Base-by-base conservation (phyloP, 2,113 vertebrate genomes). In the Aldabrachelys gigantea region DNA sequence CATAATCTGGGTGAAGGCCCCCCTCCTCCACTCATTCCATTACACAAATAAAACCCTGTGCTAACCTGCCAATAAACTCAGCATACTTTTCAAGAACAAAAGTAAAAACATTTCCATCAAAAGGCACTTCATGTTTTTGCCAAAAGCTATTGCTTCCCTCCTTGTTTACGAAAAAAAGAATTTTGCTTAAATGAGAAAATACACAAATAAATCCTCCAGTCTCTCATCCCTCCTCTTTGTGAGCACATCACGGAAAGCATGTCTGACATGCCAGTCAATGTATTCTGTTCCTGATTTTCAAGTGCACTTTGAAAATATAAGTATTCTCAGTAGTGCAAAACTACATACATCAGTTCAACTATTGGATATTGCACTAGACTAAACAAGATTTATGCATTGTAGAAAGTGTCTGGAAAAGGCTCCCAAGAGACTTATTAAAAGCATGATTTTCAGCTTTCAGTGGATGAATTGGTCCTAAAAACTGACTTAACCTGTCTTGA, bases 41-140 rank as follows among this genome's bases (percentile, higher is more conserved):
- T 91, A 83, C 53, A 87, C 44, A 94, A 96, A 93, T 95, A 95
- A 93, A 95, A 75, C 75, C 82, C 81, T 0, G 0, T 44, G 44
- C 65, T 91, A 85, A 80, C 89, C 95, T 86, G 95, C 93, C 93
- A 94, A 86, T 82, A 87, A 94, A 92, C 50, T n/a, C 93, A 91
- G 88, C 92, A 94, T 62, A 83, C 94, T 96, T 96, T 96, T 91
- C 96, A 96, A 94, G 96, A 97, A 95, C 94, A 97, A 88, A 88
- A 95, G 53, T 92, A 85, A 95, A 94, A 95, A 87, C 0, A 88
- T 91, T 96, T 96, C 93, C 93, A 95, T 90, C 62, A 96, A 95
- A 84, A 92, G 83, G 53, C 82, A 41, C 41, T 91, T 93, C 8
- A 2, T 19, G 38, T 27, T 52, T 17, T 49, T 90, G 72, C 54